Conservation (phyloP, 2,888 invertebrate genomes). For the Rutpela maculata region DNA sequence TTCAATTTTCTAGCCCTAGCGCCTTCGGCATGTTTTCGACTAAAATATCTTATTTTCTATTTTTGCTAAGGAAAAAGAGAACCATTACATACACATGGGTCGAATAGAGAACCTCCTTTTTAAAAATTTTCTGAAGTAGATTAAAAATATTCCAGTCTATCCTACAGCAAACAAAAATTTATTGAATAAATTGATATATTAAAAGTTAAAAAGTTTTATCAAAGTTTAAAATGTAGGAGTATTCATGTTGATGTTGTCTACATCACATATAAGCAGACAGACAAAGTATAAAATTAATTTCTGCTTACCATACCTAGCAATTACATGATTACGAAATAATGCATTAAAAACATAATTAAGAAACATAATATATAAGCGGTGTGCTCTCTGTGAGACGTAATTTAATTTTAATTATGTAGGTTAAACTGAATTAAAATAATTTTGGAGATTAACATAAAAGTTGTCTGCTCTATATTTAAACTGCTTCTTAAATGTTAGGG, state of each 20-base stretch:
- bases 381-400: background rate
- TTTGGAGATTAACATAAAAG: background rate
- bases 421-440: slow-evolving; percentile 8
- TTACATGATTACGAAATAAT: slow-evolving; percentile 1
- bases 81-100: no score
- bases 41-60: no score
- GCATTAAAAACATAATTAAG: slow-evolving; percentile 9
- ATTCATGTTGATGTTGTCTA: background rate
- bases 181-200: no score
- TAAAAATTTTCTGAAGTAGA: no score
- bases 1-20: no score
- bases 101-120: no score
- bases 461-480: background rate
- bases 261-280: background rate
- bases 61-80: no score
- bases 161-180: no score
- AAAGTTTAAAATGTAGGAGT: background rate
- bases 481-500: no score
- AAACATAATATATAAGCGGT: background rate
- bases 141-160: no score
- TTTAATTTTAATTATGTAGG: slow-evolving; percentile 11
- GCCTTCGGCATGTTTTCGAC: no score
- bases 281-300: slow-evolving; percentile 1
- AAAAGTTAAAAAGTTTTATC: background rate
- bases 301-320: slow-evolving; percentile 7